Conservation (phyloP, 2,888 invertebrate species). For the Disparrhopalites patrizii region DNA sequence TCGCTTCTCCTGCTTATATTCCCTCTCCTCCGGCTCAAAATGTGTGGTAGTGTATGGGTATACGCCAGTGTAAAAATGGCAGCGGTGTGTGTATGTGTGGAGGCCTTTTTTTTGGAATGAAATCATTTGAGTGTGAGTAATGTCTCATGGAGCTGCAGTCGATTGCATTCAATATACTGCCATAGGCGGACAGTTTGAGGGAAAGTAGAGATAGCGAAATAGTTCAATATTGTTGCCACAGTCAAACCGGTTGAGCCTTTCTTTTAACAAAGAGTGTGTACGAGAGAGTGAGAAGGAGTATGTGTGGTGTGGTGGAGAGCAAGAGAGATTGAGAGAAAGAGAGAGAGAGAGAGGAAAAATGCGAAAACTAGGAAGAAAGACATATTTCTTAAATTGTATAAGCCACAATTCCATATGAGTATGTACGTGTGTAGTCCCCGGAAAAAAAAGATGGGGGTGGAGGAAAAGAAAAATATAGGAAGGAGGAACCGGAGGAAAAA, state of each 20-base stretch:
- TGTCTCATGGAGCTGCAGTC: constrained; percentile 49
- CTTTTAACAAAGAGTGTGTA: constrained; percentile 4
- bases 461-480: not conserved
- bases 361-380: not conserved
- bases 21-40: no score
- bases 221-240: constrained; percentile 21
- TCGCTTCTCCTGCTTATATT: no score
- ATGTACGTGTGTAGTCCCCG: not conserved
- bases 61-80: no score
- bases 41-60: no score
- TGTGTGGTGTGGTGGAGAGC: not conserved
- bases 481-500: not conserved
- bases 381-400: constrained; percentile 7
- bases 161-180: constrained; percentile 30
- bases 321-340: not conserved
- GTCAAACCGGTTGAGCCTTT: constrained; percentile 1
- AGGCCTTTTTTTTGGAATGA: constrained; percentile 64
- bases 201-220: constrained; percentile 5
- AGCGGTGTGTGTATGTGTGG: no score
- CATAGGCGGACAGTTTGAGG: constrained; percentile 18
- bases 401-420: not conserved
- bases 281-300: not conserved
- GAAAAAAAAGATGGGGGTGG: not conserved
- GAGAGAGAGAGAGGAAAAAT: not conserved
- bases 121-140: constrained; percentile 69